Percentiles rank a stretch among this genome's conserved stretches.
These are phyloP conservation scores for Gopherus flavomarginatus DNA, from an alignment of 2,113 vertebrate genomes.

Conservation along the genomic window DNA sequence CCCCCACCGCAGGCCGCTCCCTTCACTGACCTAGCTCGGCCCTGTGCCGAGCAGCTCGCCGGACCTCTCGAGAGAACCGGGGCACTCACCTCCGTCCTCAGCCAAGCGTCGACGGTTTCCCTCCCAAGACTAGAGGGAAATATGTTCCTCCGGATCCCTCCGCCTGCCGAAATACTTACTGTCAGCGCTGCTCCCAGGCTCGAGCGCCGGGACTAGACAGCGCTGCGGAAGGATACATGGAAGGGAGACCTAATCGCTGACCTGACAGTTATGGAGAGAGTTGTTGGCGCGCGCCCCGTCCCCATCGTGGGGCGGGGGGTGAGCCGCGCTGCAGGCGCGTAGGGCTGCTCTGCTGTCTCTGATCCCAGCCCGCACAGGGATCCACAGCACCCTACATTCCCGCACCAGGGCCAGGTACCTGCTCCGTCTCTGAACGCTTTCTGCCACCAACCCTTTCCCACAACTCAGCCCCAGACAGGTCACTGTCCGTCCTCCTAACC, in stretches of 20 bases:
- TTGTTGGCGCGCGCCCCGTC: too few species aligned
- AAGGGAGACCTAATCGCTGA: accelerated
- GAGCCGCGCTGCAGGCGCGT: too few species aligned
- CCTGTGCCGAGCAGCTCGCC: background rate
- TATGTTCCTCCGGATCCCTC: accelerated
- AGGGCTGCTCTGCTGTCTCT: background rate
- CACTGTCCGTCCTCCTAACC: background rate
- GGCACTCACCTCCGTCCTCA: background rate
- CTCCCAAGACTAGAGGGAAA: accelerated
- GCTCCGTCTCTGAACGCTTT: background rate
- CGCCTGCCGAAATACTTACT: accelerated
- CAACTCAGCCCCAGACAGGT: background rate
- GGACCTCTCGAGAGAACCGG: too few species aligned
- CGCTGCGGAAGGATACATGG: background rate
- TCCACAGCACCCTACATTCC: background rate
- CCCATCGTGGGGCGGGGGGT: too few species aligned
- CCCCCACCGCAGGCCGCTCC: accelerated
- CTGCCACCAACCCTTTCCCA: background rate
- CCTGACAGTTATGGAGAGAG: background rate
- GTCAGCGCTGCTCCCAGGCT: accelerated
- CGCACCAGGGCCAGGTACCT: too few species aligned
- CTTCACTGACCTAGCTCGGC: background rate
- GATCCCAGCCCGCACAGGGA: background rate
- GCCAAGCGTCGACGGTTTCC: accelerated
- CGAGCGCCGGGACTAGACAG: accelerated